Evolutionary conservation across 2,113 vertebrate species (phyloP), one percentile per base, ranked within the genome.

Genomic region (Zapus hudsonius): DNA sequence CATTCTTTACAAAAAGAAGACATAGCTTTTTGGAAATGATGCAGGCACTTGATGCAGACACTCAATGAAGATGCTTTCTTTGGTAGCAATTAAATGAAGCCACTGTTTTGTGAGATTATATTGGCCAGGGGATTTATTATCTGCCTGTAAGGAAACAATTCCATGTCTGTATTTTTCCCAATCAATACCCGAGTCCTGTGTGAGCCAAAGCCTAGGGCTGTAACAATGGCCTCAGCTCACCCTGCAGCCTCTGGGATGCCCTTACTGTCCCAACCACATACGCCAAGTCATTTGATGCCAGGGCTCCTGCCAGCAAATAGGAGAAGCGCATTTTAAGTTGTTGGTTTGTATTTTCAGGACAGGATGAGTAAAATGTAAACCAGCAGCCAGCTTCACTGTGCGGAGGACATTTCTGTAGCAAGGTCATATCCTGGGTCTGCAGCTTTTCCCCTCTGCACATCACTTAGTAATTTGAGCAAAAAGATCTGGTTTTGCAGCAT

Each of bases 141-240:
- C 89, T 85, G 86, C 76, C 47, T 40, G 38, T 13, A 95, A 57
- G 79, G 89, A 96, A 95, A 92, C 69, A 89, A 91, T 42, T 74
- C 59, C 36, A 47, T 6, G 64, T 66, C 87, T 0, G 0, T 25
- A 64, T 66, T 84, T 93, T 84, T 57, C 8, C 87, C 74, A 59
- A 63, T 87, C 90, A 78, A 87, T 78, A 96, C 84, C 81, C n/a
- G 13, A 89, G 89, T 89, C 66, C 44, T 52, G 69, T 57, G 22
- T 57, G 66, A 55, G 81, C 84, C 87, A 94, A 91, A 87, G 87
- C 91, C 81, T 13, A 33, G 9, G 0, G 1, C 36, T 91, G 33
- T 36, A 44, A 55, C n/a, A 23, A 12, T 82, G 87, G 94, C 95
- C 95, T 96, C 82, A 90, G 89, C 90, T 96, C 87, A 97, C 95